Percentiles rank a stretch among this genome's conserved stretches.
phyloP scores from a whole-genome alignment of 2,113 vertebrate species.

The Gopherus flavomarginatus region DNA sequence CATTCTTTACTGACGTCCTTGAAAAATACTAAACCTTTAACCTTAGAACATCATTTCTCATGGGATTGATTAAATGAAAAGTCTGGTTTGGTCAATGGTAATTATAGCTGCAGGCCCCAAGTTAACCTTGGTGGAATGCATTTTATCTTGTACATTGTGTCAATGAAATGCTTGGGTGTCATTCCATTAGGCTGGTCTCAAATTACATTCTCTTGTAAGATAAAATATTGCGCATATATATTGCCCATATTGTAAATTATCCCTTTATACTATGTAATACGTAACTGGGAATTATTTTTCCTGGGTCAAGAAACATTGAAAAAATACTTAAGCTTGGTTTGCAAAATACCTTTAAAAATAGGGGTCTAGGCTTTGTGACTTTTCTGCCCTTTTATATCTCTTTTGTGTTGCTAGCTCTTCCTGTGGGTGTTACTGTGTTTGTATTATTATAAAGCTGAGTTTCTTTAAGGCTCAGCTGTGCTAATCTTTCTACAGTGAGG shows the following conservation, averaged over 20 bases:
- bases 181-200: constrained; percentile 51
- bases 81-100: constrained; percentile 20
- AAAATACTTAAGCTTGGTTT: background rate
- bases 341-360: background rate
- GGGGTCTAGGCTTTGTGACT: background rate
- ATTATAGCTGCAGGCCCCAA: constrained; percentile 32
- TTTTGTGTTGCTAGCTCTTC: background rate
- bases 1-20: constrained; percentile 30
- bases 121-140: constrained; percentile 21
- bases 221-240: background rate
- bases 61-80: constrained; percentile 44
- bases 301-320: background rate
- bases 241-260: constrained; percentile 6
- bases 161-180: constrained; percentile 50
- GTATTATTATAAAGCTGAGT: background rate
- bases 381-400: background rate
- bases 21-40: constrained; percentile 39
- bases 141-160: constrained; percentile 5
- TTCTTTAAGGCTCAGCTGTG: background rate
- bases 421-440: background rate
- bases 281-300: constrained; percentile 26
- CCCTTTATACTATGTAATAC: background rate
- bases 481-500: background rate
- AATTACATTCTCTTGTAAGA: constrained; percentile 29
- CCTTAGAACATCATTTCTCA: constrained; percentile 32